Percentiles rank a stretch among this genome's conserved stretches.
These are phyloP conservation scores for Pachyramphus minor DNA, from an alignment of 2,113 vertebrate genomes.

Conservation along the genomic window DNA sequence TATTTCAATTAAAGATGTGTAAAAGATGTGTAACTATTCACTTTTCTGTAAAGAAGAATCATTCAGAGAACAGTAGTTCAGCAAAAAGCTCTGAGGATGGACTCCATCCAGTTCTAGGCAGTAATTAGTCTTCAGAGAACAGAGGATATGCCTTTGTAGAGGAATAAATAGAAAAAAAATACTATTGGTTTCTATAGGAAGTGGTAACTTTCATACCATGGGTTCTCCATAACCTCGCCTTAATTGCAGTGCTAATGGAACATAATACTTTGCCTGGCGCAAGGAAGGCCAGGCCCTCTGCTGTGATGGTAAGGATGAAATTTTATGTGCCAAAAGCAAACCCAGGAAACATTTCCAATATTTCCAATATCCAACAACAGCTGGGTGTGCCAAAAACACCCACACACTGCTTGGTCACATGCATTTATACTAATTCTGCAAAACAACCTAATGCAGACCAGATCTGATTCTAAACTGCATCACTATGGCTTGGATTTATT, in stretches of 20 bases:
- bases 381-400: neutral
- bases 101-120: neutral
- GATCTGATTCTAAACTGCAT: neutral
- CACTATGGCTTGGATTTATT: neutral
- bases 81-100: neutral
- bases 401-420: neutral
- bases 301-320: neutral
- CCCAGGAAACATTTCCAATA: neutral
- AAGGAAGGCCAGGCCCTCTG: neutral
- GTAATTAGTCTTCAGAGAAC: neutral
- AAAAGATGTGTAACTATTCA: neutral
- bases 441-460: neutral
- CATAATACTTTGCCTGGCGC: fast-evolving
- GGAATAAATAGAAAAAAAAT: neutral
- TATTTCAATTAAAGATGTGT: neutral
- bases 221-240: neutral
- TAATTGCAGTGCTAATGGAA: neutral
- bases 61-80: neutral
- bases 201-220: neutral
- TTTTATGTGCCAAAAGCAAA: neutral
- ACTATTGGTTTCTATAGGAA: neutral
- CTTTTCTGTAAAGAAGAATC: neutral
- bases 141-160: neutral
- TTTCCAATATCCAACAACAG: neutral
- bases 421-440: neutral